A percentile compares a stretch with the other conserved stretches of the same genome.
Conservation (phyloP, 2,888 invertebrate genomes). For the Troglohyphantes excavatus region DNA sequence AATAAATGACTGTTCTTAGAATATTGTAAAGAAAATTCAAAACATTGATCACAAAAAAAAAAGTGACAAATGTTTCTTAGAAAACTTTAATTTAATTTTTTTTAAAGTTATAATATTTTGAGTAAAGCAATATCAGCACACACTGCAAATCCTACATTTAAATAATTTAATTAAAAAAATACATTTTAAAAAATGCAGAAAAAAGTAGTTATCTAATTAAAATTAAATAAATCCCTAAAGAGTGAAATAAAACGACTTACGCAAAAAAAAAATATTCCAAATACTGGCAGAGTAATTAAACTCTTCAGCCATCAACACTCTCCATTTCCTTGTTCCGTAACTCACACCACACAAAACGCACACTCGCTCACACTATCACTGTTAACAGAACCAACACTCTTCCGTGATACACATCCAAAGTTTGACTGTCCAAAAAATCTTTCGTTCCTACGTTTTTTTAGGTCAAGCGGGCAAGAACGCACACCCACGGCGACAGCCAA, state of each 20-base stretch:
- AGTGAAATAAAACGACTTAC: background rate
- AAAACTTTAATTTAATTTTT: too few species aligned
- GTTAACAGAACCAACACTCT: background rate
- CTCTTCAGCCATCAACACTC: background rate
- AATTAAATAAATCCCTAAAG: too few species aligned
- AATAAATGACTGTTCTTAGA: too few species aligned
- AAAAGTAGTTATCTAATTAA: too few species aligned
- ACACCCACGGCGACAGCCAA: slow-evolving; percentile 66
- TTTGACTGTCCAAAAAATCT: background rate
- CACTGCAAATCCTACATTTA: too few species aligned
- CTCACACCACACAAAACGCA: background rate
- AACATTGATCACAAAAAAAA: too few species aligned
- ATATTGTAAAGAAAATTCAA: too few species aligned
- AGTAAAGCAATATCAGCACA: too few species aligned
- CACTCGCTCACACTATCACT: background rate
- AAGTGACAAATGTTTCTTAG: too few species aligned
- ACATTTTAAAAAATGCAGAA: too few species aligned
- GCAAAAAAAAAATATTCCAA: background rate
- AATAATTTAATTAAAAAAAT: too few species aligned
- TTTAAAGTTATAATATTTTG: too few species aligned
- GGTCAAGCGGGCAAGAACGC: slow-evolving; percentile 58
- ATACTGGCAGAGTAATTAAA: background rate
- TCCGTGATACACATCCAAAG: background rate
- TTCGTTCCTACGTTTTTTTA: slow-evolving; percentile 25
- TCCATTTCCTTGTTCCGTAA: slow-evolving; percentile 6